phyloP scores from a whole-genome alignment of 2,113 vertebrate genomes.

The Brachirus orientalis region DNA sequence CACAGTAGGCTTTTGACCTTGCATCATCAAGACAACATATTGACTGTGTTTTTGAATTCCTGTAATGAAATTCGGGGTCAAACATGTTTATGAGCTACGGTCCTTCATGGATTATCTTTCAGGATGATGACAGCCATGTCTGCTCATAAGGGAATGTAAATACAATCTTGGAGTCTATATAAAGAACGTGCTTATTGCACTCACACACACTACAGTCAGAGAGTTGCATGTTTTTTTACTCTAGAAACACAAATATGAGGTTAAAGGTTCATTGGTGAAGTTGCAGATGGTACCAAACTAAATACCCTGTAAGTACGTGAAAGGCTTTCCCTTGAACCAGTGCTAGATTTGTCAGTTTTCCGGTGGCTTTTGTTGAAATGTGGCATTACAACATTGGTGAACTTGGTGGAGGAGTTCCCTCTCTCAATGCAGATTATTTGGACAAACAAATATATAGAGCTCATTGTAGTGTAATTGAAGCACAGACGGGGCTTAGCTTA shows the following conservation, averaged over 20 bases:
- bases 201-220: background rate
- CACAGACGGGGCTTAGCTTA: too few species aligned
- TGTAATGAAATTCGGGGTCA: slow-evolving; percentile 3
- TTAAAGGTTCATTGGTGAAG: too few species aligned
- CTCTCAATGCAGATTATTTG: too few species aligned
- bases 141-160: background rate
- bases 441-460: background rate
- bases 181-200: background rate
- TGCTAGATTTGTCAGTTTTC: background rate
- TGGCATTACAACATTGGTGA: background rate
- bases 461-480: too few species aligned
- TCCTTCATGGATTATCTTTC: background rate
- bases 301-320: background rate
- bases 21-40: background rate
- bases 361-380: background rate
- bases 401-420: too few species aligned
- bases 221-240: background rate
- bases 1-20: background rate
- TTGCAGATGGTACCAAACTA: too few species aligned
- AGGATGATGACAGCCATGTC: slow-evolving; percentile 17
- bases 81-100: background rate
- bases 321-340: background rate
- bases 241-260: background rate
- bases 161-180: slow-evolving; percentile 1
- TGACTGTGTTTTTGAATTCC: slow-evolving; percentile 10